A percentile compares a stretch with the other conserved stretches of the same genome.
Evolutionary conservation across 2,113 vertebrate species (phyloP).

Genomic region (Chloebia gouldiae): DNA sequence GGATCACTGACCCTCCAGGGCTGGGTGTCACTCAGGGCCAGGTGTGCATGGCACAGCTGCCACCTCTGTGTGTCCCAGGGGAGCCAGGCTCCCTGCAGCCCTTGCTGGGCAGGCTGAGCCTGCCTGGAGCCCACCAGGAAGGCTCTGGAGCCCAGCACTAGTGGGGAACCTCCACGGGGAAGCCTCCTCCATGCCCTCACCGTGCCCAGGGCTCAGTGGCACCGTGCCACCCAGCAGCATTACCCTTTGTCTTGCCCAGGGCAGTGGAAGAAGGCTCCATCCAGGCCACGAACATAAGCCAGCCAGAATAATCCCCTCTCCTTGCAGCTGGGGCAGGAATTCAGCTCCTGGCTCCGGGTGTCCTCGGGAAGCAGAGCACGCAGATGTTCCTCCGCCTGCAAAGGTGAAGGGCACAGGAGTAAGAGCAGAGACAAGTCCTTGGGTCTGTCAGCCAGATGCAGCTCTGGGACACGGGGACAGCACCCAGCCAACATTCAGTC

Average conservation of each 20-base stretch:
- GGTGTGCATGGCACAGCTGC: fast-evolving
- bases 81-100: neutral
- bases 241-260: constrained; percentile 63
- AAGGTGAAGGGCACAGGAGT: neutral
- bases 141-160: neutral
- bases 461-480: fast-evolving
- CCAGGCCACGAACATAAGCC: constrained; percentile 4
- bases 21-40: neutral
- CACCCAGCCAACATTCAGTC: fast-evolving
- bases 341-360: fast-evolving
- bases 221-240: neutral
- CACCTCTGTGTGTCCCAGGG: fast-evolving
- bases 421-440: neutral
- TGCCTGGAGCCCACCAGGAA: neutral
- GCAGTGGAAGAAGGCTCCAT: constrained; percentile 40
- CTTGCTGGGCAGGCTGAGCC: neutral
- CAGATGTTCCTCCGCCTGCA: neutral
- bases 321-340: neutral
- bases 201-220: neutral
- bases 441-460: fast-evolving
- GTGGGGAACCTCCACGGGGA: neutral
- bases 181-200: neutral
- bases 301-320: neutral
- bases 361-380: neutral
- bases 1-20: neutral